Percentiles rank a stretch among this genome's conserved stretches.
phyloP scores from a whole-genome alignment of 2,797 vertebrate species.

The Leuciscus waleckii region DNA sequence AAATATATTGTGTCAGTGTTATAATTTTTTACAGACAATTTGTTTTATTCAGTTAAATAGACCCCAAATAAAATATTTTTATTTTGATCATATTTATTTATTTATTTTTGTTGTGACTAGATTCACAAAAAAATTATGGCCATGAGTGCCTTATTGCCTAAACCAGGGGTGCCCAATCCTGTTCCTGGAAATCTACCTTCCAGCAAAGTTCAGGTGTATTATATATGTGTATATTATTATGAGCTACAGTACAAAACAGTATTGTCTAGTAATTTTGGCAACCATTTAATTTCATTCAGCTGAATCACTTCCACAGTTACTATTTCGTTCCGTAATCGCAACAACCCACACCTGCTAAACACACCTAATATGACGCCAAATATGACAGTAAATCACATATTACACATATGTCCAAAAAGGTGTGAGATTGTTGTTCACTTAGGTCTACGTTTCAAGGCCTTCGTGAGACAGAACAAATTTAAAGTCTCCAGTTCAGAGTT shows the following conservation, averaged over 20 bases:
- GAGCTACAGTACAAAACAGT: neutral
- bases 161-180: too few species aligned
- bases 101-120: too few species aligned
- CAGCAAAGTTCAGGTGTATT: too few species aligned
- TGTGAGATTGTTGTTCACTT: neutral
- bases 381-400: neutral
- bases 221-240: too few species aligned
- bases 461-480: neutral
- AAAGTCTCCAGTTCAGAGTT: constrained; percentile 51
- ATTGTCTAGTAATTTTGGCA: neutral
- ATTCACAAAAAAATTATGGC: neutral
- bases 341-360: neutral
- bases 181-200: too few species aligned
- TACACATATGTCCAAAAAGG: neutral
- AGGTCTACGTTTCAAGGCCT: neutral
- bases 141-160: neutral
- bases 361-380: neutral
- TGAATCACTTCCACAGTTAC: neutral
- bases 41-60: neutral
- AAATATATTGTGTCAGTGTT: too few species aligned
- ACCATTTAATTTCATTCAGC: neutral
- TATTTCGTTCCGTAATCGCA: neutral
- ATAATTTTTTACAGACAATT: too few species aligned
- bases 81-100: neutral
- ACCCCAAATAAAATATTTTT: neutral